Conservation (phyloP, 2,113 vertebrate species). For the Psittacula cyanocephala region DNA sequence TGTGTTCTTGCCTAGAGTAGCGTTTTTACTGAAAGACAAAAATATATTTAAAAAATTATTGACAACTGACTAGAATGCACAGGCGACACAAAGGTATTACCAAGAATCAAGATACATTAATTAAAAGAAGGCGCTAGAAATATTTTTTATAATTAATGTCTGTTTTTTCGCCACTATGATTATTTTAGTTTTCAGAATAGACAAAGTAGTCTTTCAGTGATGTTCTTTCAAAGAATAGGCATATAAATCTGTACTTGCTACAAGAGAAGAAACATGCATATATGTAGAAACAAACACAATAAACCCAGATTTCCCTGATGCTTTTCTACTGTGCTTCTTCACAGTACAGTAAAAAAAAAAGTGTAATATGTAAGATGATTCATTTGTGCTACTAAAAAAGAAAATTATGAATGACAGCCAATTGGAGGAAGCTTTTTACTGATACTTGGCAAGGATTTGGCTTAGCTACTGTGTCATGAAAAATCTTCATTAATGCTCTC, state of each 20-base stretch:
- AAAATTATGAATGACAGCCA: not conserved
- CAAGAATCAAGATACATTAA: not conserved
- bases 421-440: not conserved
- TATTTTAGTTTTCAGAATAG: not conserved
- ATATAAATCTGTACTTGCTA: not conserved
- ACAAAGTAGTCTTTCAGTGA: not conserved
- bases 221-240: not conserved
- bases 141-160: not conserved
- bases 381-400: not conserved
- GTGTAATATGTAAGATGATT: not conserved
- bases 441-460: not conserved
- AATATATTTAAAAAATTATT: not conserved
- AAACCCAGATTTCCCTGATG: not conserved
- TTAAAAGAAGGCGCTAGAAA: not conserved
- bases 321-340: not conserved
- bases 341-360: not conserved
- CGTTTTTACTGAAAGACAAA: not conserved
- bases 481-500: not conserved
- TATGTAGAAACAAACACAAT: not conserved
- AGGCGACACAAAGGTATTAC: not conserved
- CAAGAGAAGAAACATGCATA: not conserved
- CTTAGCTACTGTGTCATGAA: not conserved
- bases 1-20: not conserved
- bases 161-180: rapidly evolving
- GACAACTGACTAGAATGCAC: not conserved